Conservation (phyloP, 2,797 vertebrate species). For the Galago senegalensis region DNA sequence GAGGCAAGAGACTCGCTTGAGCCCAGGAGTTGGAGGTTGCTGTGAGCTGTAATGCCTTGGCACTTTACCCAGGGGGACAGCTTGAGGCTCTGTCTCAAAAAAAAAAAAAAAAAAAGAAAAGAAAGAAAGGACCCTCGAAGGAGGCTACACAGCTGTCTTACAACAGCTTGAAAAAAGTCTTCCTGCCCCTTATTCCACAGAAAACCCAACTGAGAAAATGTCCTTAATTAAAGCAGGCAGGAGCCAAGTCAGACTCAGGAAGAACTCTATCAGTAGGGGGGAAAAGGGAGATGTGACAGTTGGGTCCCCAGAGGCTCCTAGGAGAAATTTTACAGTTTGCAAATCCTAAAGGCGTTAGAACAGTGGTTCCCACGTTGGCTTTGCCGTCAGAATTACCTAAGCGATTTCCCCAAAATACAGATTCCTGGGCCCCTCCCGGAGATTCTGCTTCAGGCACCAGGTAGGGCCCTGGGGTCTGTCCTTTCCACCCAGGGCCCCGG, state of each 20-base stretch:
- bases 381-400: background rate
- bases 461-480: background rate
- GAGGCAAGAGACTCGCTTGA: no score
- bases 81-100: no score
- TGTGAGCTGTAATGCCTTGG: no score
- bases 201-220: background rate
- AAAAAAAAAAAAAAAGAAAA: no score
- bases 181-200: background rate
- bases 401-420: background rate
- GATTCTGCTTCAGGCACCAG: background rate
- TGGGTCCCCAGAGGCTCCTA: background rate
- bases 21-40: no score
- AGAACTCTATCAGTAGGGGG: background rate
- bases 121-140: background rate
- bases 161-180: background rate
- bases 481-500: no score
- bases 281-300: background rate
- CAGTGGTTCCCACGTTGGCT: background rate
- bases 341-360: background rate
- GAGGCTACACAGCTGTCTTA: background rate
- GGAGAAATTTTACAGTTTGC: background rate
- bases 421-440: background rate
- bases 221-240: background rate
- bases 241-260: background rate
- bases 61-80: no score